Conservation (phyloP, 2,888 invertebrate genomes). For the Drosophila austrosaltans region DNA sequence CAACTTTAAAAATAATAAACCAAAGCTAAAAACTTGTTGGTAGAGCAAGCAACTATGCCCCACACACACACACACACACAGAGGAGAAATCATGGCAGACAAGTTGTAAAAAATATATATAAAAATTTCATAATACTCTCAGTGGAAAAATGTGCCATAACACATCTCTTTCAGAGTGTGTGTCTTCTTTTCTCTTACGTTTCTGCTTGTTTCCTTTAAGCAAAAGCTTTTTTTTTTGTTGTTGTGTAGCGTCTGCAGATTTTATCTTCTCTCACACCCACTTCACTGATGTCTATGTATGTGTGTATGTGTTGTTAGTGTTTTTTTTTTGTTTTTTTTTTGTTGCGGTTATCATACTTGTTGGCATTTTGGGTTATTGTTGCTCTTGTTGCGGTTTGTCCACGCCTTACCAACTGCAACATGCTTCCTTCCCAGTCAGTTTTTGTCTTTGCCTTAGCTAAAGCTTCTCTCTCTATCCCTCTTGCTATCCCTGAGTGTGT, state of each 20-base stretch:
- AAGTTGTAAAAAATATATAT: slow-evolving; percentile 71
- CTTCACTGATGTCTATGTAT: slow-evolving; percentile 1
- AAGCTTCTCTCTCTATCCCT: slow-evolving; percentile 1
- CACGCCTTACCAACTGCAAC: slow-evolving; percentile 56
- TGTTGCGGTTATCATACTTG: slow-evolving; percentile 75
- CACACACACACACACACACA: slow-evolving; percentile 11
- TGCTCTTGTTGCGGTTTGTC: slow-evolving; percentile 53
- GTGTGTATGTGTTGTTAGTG: slow-evolving; percentile 37
- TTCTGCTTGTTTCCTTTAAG: slow-evolving; percentile 25
- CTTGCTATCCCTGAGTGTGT: slow-evolving; percentile 2
- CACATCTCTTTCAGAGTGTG: slow-evolving; percentile 50
- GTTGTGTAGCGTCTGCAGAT: slow-evolving; percentile 50
- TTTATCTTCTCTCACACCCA: slow-evolving; percentile 30
- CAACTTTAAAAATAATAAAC: slow-evolving; percentile 5
- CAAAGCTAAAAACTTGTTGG: slow-evolving; percentile 23
- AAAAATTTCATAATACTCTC: slow-evolving; percentile 75
- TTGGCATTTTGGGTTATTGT: slow-evolving; percentile 75
- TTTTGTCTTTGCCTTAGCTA: neutral
- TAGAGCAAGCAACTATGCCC: neutral
- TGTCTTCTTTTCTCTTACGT: neutral
- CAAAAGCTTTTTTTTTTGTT: slow-evolving; percentile 30
- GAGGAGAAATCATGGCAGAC: slow-evolving; percentile 39
- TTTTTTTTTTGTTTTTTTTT: slow-evolving; percentile 16
- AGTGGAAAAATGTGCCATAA: slow-evolving; percentile 71
- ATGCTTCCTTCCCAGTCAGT: neutral